Conservation (phyloP, 2,888 invertebrate species). For the Kuschelorhynchus macadamiae region DNA sequence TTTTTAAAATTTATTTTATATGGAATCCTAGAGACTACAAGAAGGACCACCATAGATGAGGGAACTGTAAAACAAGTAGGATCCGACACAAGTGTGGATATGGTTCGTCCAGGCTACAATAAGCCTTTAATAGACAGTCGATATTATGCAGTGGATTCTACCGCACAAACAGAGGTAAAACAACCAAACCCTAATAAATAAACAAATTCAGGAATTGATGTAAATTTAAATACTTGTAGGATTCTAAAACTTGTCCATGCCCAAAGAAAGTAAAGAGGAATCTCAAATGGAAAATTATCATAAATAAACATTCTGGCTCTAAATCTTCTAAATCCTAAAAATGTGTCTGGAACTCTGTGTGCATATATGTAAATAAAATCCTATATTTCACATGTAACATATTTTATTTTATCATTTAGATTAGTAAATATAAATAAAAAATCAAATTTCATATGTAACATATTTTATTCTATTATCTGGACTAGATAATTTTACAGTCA, state of each 20-base stretch:
- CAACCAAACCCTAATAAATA: too few relatives aligned
- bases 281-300: constrained; percentile 57
- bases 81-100: constrained; percentile 18
- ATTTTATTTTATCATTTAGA: too few relatives aligned
- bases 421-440: too few relatives aligned
- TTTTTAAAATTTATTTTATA: too few relatives aligned
- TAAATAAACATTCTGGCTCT: constrained; percentile 50
- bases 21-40: too few relatives aligned
- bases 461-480: too few relatives aligned
- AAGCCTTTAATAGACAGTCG: neutral
- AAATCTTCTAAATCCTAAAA: neutral
- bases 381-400: too few relatives aligned
- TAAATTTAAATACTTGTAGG: constrained; percentile 40
- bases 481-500: too few relatives aligned
- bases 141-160: constrained; percentile 21
- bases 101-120: neutral
- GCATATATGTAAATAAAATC: neutral
- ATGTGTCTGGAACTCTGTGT: neutral
- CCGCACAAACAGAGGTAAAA: constrained; percentile 41
- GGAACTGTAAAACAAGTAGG: neutral
- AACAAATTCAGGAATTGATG: too few relatives aligned
- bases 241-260: constrained; percentile 17
- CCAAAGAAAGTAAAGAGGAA: constrained; percentile 40
- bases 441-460: too few relatives aligned
- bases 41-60: too few relatives aligned